A percentile compares a stretch with the other conserved stretches of the same genome.
These are phyloP conservation scores for Agrypnus murinus DNA, from an alignment of 2,888 invertebrate species.

Conservation along the genomic window DNA sequence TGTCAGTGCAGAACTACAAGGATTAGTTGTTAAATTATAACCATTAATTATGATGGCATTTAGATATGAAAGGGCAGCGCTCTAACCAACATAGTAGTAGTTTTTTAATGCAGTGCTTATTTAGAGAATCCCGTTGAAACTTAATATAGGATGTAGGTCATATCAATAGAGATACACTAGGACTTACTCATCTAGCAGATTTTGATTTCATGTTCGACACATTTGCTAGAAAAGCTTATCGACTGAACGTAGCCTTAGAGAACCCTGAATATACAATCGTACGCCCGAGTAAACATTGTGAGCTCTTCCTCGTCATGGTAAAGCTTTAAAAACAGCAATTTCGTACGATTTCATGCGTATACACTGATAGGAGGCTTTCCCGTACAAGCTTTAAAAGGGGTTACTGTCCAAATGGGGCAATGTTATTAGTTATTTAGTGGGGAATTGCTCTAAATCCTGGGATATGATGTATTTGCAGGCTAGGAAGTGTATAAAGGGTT, in stretches of 20 bases:
- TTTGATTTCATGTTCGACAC: slow-evolving; percentile 15
- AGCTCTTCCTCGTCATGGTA: slow-evolving; percentile 23
- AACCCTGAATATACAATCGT: slow-evolving; percentile 17
- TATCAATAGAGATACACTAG: slow-evolving; percentile 12
- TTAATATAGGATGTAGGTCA: neutral
- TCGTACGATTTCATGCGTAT: slow-evolving; percentile 37
- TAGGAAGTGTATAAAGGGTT: neutral
- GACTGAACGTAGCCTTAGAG: slow-evolving; percentile 25
- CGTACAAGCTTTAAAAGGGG: slow-evolving; percentile 15
- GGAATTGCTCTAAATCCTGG: slow-evolving; percentile 4
- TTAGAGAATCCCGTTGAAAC: neutral
- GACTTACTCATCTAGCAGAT: slow-evolving; percentile 11
- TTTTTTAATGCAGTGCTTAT: neutral
- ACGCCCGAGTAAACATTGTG: slow-evolving; percentile 34
- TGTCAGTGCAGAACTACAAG: neutral
- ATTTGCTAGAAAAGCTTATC: slow-evolving; percentile 16
- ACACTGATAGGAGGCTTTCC: slow-evolving; percentile 20
- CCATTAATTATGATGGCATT: neutral
- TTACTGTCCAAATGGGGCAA: slow-evolving; percentile 24
- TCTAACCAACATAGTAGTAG: neutral
- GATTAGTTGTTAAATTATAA: neutral
- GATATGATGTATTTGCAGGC: neutral
- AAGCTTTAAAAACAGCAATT: slow-evolving; percentile 35
- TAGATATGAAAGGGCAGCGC: neutral
- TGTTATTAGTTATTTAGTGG: slow-evolving; percentile 17